Percentiles rank a stretch among this genome's conserved stretches.
phyloP scores from a whole-genome alignment of 1,140 invertebrate genomes.

The Drosophila nebulosa region DNA sequence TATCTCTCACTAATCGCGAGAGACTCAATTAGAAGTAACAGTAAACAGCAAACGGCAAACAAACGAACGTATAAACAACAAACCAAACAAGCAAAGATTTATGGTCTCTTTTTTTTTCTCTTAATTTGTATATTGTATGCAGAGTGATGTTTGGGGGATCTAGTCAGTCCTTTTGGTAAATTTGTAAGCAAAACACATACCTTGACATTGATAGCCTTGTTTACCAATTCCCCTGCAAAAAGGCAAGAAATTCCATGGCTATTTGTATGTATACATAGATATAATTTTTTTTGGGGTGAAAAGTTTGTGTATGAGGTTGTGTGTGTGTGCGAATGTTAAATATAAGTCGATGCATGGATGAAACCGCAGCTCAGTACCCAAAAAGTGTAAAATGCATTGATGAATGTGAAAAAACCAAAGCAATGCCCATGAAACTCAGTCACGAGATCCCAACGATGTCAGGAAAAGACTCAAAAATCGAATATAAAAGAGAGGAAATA shows the following conservation, averaged over 20 bases:
- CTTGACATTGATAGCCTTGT: slow-evolving; percentile 99
- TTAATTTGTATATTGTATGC: slow-evolving; percentile 32
- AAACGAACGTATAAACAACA: slow-evolving; percentile 52
- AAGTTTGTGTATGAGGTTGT: slow-evolving; percentile 26
- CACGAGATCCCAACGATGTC: slow-evolving; percentile 8
- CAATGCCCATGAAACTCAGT: slow-evolving; percentile 13
- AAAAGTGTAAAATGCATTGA: slow-evolving; percentile 1
- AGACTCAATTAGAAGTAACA: slow-evolving; percentile 35
- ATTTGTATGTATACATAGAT: slow-evolving; percentile 75
- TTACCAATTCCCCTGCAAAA: slow-evolving; percentile 96
- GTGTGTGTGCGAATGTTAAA: slow-evolving; percentile 4
- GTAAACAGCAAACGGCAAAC: slow-evolving; percentile 52
- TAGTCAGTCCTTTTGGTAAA: slow-evolving; percentile 40
- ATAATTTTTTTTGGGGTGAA: slow-evolving; percentile 51
- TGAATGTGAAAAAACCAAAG: slow-evolving; percentile 28
- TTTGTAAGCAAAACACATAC: slow-evolving; percentile 84
- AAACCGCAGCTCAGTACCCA: slow-evolving; percentile 36
- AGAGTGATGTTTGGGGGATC: slow-evolving; percentile 55
- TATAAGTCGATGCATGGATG: slow-evolving; percentile 24
- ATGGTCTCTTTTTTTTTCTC: neutral
- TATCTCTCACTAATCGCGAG: neutral
- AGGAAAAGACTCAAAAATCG: slow-evolving; percentile 19
- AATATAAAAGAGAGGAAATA: slow-evolving; percentile 21
- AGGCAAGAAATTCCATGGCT: slow-evolving; percentile 83
- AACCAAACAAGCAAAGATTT: slow-evolving; percentile 60